Evolutionary conservation across 2,888 invertebrate species (phyloP), one percentile per base, ranked within the genome.

Genomic region (Rotaria macrura): DNA sequence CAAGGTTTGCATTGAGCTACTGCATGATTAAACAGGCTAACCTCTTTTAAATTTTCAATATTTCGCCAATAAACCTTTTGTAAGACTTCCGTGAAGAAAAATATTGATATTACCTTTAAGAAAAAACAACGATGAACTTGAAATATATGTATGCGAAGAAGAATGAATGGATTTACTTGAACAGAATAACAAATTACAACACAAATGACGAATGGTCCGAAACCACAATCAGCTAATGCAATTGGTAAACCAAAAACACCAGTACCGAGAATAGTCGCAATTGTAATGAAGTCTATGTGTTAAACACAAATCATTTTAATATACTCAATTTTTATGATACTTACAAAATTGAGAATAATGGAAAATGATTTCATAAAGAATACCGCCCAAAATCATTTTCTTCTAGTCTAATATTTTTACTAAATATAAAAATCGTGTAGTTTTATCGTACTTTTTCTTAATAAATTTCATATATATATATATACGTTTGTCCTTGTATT

Each of bases 161-260:
- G 49, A 14, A 49, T 1, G 14, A 14, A 14, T 49, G 3, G 17
- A 49, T 86, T 86, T 87, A 90, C 90, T 89, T 90, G 90, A 85
- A 89, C 87, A 55, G 89, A 84, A 47, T 89, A 89, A 84, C 89
- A 89, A 20, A 89, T 54, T 6, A 89, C 84, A 87, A 90, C 90
- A 4, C 89, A 88, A 55, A 90, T 87, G 6, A 90, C 88, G 85
- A 90, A 90, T 38, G 90, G 90, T 87, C 89, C 89, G 9, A 90
- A 87, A 0, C 90, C 90, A 20, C 90, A 87, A 43, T 88, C 87
- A 14, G 89, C 88, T 49, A 90, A 87, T 10, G 89, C 90, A 43
- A 90, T 90, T 65, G 90, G 90, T n/a, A 90, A 87, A 40, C 90
- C 90, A 84, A 90, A 87, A 85, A 90, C 89, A 25, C 90, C 90